A percentile compares a stretch with the other conserved stretches of the same genome.
phyloP scores from a whole-genome alignment of 1,140 invertebrate genomes.

The Pseudomyrmex flavicornis region DNA sequence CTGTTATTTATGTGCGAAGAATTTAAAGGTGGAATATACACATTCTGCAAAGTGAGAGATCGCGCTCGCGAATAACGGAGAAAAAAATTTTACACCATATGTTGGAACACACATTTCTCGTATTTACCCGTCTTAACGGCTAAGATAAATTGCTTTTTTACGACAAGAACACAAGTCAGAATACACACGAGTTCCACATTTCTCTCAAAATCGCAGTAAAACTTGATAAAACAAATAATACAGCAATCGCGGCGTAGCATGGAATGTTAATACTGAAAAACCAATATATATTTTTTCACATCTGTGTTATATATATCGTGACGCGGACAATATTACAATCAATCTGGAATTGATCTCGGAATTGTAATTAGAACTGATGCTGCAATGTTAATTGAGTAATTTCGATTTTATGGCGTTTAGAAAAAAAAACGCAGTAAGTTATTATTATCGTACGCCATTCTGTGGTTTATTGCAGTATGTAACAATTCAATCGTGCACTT shows the following conservation, averaged over 20 bases:
- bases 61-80: neutral
- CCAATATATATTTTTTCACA: too few relatives aligned
- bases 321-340: neutral
- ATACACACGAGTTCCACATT: too few relatives aligned
- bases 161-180: too few relatives aligned
- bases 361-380: conserved; percentile 18
- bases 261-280: neutral
- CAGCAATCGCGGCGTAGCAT: neutral
- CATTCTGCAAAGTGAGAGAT: neutral
- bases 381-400: conserved; percentile 22
- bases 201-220: too few relatives aligned
- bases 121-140: neutral
- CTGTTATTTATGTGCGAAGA: conserved; percentile 24
- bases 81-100: neutral
- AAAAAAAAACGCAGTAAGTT: conserved; percentile 27
- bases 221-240: neutral
- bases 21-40: neutral
- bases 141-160: neutral
- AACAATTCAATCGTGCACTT: conserved; percentile 37
- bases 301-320: neutral
- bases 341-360: neutral
- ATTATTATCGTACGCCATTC: conserved; percentile 30
- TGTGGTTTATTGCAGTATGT: conserved; percentile 16
- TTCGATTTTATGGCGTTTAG: conserved; percentile 1
- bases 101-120: neutral